Conservation (phyloP, 2,113 vertebrate genomes). For the Probosciger aterrimus region DNA sequence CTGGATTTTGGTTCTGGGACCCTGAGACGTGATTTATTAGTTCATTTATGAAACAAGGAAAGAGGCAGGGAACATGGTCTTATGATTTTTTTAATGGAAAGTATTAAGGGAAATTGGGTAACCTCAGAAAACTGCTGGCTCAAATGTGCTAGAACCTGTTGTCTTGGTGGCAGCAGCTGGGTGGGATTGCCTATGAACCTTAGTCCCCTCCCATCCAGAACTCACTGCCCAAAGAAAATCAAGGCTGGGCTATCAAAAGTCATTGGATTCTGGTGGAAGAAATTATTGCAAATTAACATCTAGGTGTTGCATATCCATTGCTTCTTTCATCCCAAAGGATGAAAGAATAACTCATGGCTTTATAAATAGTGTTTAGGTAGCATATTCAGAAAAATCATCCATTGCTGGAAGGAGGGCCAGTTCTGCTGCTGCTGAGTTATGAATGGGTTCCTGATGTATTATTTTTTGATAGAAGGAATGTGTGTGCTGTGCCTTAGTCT, state of each 20-base stretch:
- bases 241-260: neutral
- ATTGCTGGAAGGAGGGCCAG: neutral
- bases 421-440: neutral
- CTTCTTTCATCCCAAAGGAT: neutral
- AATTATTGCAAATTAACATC: neutral
- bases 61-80: neutral
- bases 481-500: neutral
- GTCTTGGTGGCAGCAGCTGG: neutral
- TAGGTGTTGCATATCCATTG: neutral
- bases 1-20: constrained; percentile 34
- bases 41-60: constrained; percentile 37
- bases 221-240: neutral
- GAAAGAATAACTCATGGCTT: neutral
- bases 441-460: neutral
- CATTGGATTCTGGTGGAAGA: neutral
- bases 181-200: neutral
- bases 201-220: neutral
- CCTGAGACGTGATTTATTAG: constrained; percentile 45
- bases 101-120: neutral
- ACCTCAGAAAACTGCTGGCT: neutral
- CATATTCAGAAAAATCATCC: neutral
- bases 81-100: neutral
- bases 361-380: neutral
- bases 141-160: neutral
- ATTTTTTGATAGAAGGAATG: neutral